Conservation (phyloP, 92 coral and sea anemone species). For the Umimayanthus chanpuru region DNA sequence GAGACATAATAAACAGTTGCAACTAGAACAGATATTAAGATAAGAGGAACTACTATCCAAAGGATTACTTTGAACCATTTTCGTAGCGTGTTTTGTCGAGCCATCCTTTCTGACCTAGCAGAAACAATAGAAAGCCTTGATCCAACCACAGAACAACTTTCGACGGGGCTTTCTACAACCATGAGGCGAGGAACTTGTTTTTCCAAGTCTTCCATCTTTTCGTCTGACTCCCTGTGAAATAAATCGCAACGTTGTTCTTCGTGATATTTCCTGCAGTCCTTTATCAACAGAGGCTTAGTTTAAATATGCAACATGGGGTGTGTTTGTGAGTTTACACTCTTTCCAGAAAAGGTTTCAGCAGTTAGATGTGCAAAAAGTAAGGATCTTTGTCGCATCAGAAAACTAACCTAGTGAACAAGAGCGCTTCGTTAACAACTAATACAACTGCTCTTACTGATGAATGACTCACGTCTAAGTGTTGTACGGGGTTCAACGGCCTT, state of each 20-base stretch:
- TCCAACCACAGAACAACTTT: not conserved
- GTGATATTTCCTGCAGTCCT: not conserved
- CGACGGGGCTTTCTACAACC: not conserved
- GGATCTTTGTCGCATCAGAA: not conserved
- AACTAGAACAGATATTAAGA: slow-evolving; percentile 11
- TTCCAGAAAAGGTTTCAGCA: not conserved
- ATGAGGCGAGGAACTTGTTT: not conserved
- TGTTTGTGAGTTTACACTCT: not conserved
- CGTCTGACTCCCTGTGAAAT: not conserved
- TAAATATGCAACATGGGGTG: not conserved
- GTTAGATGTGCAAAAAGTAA: not conserved
- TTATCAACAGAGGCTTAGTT: not conserved
- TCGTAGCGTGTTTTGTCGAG: slow-evolving; percentile 8
- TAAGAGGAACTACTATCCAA: not conserved
- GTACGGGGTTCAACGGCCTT: not conserved
- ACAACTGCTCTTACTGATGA: not conserved
- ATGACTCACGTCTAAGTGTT: not conserved
- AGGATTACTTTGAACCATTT: slow-evolving; percentile 19
- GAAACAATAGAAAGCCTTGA: slow-evolving; percentile 29
- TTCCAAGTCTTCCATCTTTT: slow-evolving; percentile 6
- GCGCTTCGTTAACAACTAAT: not conserved
- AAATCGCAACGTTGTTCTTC: not conserved
- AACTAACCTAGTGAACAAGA: not conserved
- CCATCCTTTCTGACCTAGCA: slow-evolving; percentile 13
- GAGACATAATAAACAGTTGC: slow-evolving; percentile 3